Conservation (phyloP, 1,140 invertebrate species). For the Eciton burchellii region DNA sequence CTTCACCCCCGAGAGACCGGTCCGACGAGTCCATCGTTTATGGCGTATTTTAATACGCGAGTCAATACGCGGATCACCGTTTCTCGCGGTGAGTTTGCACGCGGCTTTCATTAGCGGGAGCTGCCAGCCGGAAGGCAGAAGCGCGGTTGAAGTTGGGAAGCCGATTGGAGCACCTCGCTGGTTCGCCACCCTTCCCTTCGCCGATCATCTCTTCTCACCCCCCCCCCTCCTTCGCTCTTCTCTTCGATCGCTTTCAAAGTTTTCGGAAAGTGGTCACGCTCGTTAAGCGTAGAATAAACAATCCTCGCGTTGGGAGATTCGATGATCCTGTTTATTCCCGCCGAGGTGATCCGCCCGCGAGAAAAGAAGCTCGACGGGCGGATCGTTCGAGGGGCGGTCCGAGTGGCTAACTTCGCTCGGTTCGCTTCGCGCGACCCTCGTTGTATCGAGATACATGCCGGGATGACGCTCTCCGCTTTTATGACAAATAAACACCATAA, state of each 20-base stretch:
- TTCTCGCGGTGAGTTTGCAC: constrained; percentile 53
- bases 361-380: not conserved
- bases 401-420: not conserved
- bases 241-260: constrained; percentile 51
- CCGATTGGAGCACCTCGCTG: constrained; percentile 50
- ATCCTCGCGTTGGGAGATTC: constrained; percentile 24
- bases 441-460: not conserved
- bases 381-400: constrained; percentile 8
- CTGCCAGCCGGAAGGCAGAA: constrained; percentile 55
- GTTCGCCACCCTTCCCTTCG: constrained; percentile 19
- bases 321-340: constrained; percentile 27
- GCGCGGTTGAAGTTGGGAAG: constrained; percentile 56
- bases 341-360: not conserved
- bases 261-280: constrained; percentile 38
- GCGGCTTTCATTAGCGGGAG: constrained; percentile 49
- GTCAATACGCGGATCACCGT: constrained; percentile 29
- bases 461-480: not conserved
- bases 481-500: constrained; percentile 29
- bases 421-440: not conserved
- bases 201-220: too few relatives aligned
- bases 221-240: not conserved
- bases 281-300: constrained; percentile 36
- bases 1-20: too few relatives aligned
- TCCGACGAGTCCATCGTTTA: constrained; percentile 40
- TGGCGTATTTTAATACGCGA: constrained; percentile 72